Evolutionary conservation across 1,140 invertebrate genomes (phyloP), one percentile per base, ranked within the genome.

Genomic region (Hylaeus anthracinus): DNA sequence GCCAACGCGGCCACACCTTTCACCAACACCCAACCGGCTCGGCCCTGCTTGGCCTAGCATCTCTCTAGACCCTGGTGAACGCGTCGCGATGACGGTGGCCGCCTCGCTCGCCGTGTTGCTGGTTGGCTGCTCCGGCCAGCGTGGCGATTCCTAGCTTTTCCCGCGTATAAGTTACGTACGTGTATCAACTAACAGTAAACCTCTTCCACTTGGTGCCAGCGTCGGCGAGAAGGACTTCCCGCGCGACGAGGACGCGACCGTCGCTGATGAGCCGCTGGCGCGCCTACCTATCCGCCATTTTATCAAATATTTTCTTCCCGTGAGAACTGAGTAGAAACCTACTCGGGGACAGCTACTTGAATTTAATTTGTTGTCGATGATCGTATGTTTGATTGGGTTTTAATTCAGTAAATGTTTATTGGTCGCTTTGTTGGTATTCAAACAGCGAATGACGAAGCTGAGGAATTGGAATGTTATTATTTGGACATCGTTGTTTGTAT

Each of bases 1-100:
- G 86, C 88, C 86, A 88, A 88, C 77, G 85, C 88, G 88, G 89
- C 92, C 92, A 93, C 92, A 93, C 92, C 92, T 93, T 93, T 93
- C 92, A 93, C 92, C 92, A 91, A 92, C 89, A 91, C 91, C 89
- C 88, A 89, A 80, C 85, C 86, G 51, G 43, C 37, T 37, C 65
- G 9, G n/a, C 58, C 56, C 39, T 43, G 55, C 67, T 10, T 69
- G 56, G 69, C 65, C 72, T 80, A 80, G 72, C 64, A 72, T 41
- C 79, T 81, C 71, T 73, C 26, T 26, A 26, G 26, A 74, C 58
- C 63, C 58, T 55, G 79, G 83, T 53, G 60, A 83, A 72, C 80
- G 75, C 48, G 51, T 69, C 26, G 26, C 26, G 26, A 26, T 26
- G 43, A 41, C 64, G 51, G 77, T 70, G 51, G 77, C 53, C 48